Percentiles rank a stretch among this genome's conserved stretches.
Conservation (phyloP, 1,140 invertebrate genomes). For the Platorchestia sp. region DNA sequence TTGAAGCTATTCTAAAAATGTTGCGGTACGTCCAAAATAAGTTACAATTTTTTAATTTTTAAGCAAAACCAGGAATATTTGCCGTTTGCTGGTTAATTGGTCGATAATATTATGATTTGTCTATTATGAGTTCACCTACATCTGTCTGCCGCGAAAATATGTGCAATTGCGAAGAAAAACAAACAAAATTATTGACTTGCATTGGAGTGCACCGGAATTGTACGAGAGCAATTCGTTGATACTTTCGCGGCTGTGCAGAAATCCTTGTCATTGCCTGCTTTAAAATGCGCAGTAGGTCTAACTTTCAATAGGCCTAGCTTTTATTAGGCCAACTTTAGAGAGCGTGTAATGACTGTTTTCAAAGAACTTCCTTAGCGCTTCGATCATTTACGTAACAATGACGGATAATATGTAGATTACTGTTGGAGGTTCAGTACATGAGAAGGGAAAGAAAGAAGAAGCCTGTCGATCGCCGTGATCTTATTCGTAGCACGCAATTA, state of each 20-base stretch:
- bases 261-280: not conserved
- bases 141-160: not conserved
- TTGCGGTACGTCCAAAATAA: too few species aligned
- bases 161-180: not conserved
- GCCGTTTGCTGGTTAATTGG: too few species aligned
- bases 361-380: constrained; percentile 21
- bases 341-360: not conserved
- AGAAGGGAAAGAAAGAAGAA: not conserved
- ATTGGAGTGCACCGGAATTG: not conserved
- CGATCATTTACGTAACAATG: constrained; percentile 33
- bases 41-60: too few species aligned
- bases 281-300: not conserved
- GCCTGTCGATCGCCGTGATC: not conserved
- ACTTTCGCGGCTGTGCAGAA: not conserved
- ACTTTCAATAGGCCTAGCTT: not conserved
- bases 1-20: too few species aligned
- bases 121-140: too few species aligned
- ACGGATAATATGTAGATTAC: constrained; percentile 46
- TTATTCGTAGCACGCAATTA: not conserved
- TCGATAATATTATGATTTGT: too few species aligned
- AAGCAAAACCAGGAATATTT: too few species aligned
- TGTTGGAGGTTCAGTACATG: not conserved
- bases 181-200: not conserved
- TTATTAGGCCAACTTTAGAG: not conserved
- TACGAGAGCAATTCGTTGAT: not conserved